Percentiles rank a stretch among this genome's conserved stretches.
Conservation (phyloP, 2,888 invertebrate genomes). For the Cephus pygmeus region DNA sequence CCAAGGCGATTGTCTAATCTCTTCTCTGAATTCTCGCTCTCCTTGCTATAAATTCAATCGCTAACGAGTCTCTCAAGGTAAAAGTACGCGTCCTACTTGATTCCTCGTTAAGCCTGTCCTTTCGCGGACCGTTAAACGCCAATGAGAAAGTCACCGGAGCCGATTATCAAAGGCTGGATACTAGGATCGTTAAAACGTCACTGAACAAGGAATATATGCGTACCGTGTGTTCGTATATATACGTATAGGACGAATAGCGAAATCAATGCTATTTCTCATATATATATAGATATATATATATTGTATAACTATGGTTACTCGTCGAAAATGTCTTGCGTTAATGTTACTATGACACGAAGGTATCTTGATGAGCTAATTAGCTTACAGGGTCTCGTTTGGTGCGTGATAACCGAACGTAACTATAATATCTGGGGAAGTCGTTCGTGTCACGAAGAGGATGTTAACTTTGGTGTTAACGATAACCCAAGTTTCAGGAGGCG, state of each 20-base stretch:
- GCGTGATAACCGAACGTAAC: constrained; percentile 33
- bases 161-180: neutral
- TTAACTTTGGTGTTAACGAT: constrained; percentile 24
- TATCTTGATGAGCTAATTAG: constrained; percentile 34
- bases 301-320: neutral
- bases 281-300: neutral
- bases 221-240: too few species aligned
- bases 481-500: neutral
- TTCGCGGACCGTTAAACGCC: constrained; percentile 16
- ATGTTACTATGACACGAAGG: neutral
- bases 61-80: constrained; percentile 36
- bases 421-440: constrained; percentile 22
- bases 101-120: constrained; percentile 39
- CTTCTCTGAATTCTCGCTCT: neutral
- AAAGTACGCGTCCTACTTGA: constrained; percentile 38
- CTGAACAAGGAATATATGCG: neutral
- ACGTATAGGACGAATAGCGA: too few species aligned
- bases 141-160: neutral
- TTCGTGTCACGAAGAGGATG: constrained; percentile 34
- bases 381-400: constrained; percentile 16
- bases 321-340: neutral
- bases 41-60: constrained; percentile 38
- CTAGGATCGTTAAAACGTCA: neutral
- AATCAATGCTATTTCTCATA: neutral
- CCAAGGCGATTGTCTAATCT: neutral